Evolutionary conservation across 2,113 vertebrate species (phyloP).

Genomic region (Camelus dromedarius): DNA sequence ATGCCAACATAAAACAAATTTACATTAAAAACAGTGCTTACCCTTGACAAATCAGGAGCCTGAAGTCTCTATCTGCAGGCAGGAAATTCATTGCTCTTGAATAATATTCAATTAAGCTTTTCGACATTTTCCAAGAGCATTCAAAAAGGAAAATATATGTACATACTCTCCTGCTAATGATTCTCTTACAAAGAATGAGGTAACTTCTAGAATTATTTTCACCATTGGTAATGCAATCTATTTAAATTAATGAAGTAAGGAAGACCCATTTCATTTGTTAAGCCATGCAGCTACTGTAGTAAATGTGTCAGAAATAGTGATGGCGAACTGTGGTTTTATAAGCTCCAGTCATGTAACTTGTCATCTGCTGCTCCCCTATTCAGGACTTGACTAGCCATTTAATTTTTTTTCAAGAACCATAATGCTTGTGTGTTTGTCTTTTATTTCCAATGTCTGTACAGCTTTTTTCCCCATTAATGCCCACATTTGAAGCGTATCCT

Average conservation of each 20-base stretch:
- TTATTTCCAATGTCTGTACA: not conserved
- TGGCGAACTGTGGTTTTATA: not conserved
- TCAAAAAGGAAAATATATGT: not conserved
- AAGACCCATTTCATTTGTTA: not conserved
- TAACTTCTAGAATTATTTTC: conserved; percentile 46
- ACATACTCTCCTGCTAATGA: not conserved
- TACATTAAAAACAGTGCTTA: conserved; percentile 63
- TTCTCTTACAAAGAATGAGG: not conserved
- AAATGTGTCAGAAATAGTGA: not conserved
- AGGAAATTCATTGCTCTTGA: conserved; percentile 42
- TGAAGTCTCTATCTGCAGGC: not conserved
- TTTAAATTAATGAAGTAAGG: not conserved
- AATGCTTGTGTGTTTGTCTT: not conserved
- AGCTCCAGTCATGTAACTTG: not conserved
- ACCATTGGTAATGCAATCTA: not conserved
- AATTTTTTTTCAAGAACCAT: not conserved
- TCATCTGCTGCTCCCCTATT: not conserved
- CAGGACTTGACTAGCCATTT: not conserved
- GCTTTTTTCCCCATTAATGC: not conserved
- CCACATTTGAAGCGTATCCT: not conserved
- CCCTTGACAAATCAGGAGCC: not conserved
- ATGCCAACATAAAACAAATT: conserved; percentile 43
- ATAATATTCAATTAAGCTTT: conserved; percentile 30
- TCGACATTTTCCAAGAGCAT: conserved; percentile 44
- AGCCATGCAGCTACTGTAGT: not conserved